These are phyloP conservation scores for Hyposoter dolosus DNA, from an alignment of 2,888 invertebrate species.

Conservation along the genomic window DNA sequence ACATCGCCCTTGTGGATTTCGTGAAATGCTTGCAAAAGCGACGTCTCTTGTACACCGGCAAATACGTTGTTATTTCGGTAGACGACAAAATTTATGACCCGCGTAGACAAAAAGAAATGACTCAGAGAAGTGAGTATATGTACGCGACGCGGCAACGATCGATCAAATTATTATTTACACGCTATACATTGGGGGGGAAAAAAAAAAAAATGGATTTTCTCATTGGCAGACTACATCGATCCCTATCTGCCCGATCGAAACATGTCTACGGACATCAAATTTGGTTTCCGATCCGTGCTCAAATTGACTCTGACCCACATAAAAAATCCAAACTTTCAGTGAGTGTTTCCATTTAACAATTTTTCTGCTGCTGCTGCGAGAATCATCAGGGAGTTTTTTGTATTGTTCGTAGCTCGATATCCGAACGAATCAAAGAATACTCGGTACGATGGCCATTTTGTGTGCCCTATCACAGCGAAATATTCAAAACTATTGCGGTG, in stretches of 20 bases:
- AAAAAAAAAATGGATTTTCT: background rate
- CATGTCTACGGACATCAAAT: slow-evolving; percentile 87
- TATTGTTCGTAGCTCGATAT: slow-evolving; percentile 86
- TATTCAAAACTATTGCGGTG: slow-evolving; percentile 90
- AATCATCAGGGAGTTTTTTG: no score
- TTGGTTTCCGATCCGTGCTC: slow-evolving; percentile 92
- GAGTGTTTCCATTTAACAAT: no score
- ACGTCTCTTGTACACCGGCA: slow-evolving; percentile 90
- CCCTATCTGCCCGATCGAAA: slow-evolving; percentile 86
- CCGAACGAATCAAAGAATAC: slow-evolving; percentile 89
- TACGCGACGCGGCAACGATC: no score
- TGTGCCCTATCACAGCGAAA: slow-evolving; percentile 91
- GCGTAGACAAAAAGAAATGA: slow-evolving; percentile 86
- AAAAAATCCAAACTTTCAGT: slow-evolving; percentile 91
- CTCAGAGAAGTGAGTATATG: slow-evolving; percentile 81
- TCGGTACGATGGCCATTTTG: slow-evolving; percentile 91
- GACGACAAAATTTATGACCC: slow-evolving; percentile 95
- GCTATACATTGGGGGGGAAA: no score
- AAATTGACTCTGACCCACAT: slow-evolving; percentile 92
- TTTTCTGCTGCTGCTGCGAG: no score
- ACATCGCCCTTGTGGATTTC: slow-evolving; percentile 94
- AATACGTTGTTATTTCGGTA: slow-evolving; percentile 95
- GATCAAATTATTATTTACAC: no score
- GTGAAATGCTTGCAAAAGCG: slow-evolving; percentile 91
- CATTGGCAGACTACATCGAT: slow-evolving; percentile 89